A percentile compares a stretch with the other conserved stretches of the same genome.
These are phyloP conservation scores for Hymenochirus boettgeri DNA, from an alignment of 2,113 vertebrate genomes.

Conservation along the genomic window DNA sequence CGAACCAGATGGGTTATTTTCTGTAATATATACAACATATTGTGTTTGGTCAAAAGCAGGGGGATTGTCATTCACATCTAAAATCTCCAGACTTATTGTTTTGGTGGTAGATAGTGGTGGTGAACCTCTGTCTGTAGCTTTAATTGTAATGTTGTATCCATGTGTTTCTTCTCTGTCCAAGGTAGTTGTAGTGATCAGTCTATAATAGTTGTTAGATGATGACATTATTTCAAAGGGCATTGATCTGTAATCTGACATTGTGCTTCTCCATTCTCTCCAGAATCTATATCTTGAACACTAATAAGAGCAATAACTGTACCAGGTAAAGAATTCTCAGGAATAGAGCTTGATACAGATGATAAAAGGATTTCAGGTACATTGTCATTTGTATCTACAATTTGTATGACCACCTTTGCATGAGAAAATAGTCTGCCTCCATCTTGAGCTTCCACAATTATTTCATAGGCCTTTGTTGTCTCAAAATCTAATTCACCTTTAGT, in stretches of 20 bases:
- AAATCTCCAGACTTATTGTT: constrained; percentile 64
- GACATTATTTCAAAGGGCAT: constrained; percentile 52
- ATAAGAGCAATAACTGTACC: constrained; percentile 67
- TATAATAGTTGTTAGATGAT: constrained; percentile 60
- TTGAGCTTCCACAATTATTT: constrained; percentile 58
- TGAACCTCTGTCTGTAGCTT: constrained; percentile 50
- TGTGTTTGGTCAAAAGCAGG: constrained; percentile 64
- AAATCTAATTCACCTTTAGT: constrained; percentile 47
- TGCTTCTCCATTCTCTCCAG: constrained; percentile 60
- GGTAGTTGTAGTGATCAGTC: constrained; percentile 55
- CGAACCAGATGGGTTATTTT: constrained; percentile 74
- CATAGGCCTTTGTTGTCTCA: constrained; percentile 51
- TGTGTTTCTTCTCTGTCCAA: constrained; percentile 54
- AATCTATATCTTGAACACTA: constrained; percentile 66
- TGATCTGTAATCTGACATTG: constrained; percentile 51
- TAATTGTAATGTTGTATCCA: constrained; percentile 54
- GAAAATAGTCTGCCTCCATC: constrained; percentile 61
- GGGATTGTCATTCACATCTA: constrained; percentile 76
- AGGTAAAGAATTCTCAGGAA: constrained; percentile 59
- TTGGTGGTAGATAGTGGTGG: constrained; percentile 56
- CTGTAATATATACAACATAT: constrained; percentile 68
- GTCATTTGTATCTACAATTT: constrained; percentile 66
- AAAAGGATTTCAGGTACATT: constrained; percentile 55
- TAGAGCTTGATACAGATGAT: constrained; percentile 47
- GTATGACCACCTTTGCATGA: constrained; percentile 62